A percentile compares a stretch with the other conserved stretches of the same genome.
phyloP scores from a whole-genome alignment of 2,888 invertebrate species.

The Chaetoderma sp. region DNA sequence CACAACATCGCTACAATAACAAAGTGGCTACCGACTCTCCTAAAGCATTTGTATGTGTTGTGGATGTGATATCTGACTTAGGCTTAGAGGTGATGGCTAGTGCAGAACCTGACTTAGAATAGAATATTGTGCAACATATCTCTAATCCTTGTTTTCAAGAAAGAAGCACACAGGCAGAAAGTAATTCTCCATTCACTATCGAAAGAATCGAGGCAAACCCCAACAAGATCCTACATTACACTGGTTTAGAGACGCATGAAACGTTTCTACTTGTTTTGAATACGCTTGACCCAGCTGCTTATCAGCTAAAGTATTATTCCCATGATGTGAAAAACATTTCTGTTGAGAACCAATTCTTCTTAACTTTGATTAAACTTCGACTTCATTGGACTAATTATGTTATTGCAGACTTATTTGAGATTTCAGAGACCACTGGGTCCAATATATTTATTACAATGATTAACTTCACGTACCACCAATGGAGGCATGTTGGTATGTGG shows the following conservation, averaged over 20 bases:
- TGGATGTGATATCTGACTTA: too few relatives aligned
- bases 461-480: conserved; percentile 15
- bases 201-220: too few relatives aligned
- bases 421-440: neutral
- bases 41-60: too few relatives aligned
- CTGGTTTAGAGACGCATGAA: neutral
- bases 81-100: too few relatives aligned
- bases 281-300: neutral
- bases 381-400: conserved; percentile 1
- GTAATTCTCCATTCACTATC: too few relatives aligned
- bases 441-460: conserved; percentile 24
- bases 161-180: too few relatives aligned
- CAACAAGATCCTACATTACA: conserved; percentile 6
- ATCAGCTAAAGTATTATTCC: neutral
- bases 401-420: neutral
- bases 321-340: neutral
- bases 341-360: conserved; percentile 13
- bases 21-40: too few relatives aligned
- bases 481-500: conserved; percentile 18
- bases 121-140: too few relatives aligned
- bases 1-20: too few relatives aligned
- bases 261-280: conserved; percentile 3
- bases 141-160: too few relatives aligned
- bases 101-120: too few relatives aligned
- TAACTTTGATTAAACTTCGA: conserved; percentile 2